Evolutionary conservation across 2,797 vertebrate genomes (phyloP), one percentile per base, ranked within the genome.

Genomic region (Trematomus bernacchii): DNA sequence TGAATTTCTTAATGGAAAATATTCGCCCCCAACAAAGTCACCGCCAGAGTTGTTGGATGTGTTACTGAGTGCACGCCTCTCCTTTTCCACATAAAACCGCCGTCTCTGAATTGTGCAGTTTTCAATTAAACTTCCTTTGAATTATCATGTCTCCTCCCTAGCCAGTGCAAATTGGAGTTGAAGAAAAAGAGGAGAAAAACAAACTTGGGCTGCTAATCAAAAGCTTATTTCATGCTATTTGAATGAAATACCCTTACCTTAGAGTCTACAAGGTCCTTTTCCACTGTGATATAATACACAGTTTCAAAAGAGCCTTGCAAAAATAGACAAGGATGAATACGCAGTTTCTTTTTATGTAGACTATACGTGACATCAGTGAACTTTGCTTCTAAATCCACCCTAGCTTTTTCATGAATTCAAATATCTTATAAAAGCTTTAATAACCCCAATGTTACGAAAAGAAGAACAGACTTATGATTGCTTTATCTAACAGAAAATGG

Each of bases 1-100:
- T 91, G 88, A 94, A 90, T 89, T 91, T 93, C 91, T 92, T 89
- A 89, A 93, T 91, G 94, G 93, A 94, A 94, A 93, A 91, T 93
- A 92, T 93, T 93, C 76, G 51, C 88, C 87, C 88, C 88, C 80
- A 89, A 93, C 90, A 91, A 87, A 92, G 89, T 83, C 91, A 90
- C 89, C 88, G 71, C 84, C 89, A 85, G 83, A 81, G 85, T 85
- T 89, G 76, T 80, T 90, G 86, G 90, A 85, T 87, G 83, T 83
- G 73, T 89, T 87, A 87, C 82, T 85, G 68, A 79, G 77, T 81
- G 69, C 72, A 86, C 63, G 73, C 76, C 80, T 92, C 80, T 74
- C 62, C 79, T 93, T 94, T 94, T 94, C 92, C 93, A 94, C 91
- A 94, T 94, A 94, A 94, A 94, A 90, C 68, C 19, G 21, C 57